Base-by-base conservation (phyloP, 1,140 invertebrate genomes). In the Heliconius himera region DNA sequence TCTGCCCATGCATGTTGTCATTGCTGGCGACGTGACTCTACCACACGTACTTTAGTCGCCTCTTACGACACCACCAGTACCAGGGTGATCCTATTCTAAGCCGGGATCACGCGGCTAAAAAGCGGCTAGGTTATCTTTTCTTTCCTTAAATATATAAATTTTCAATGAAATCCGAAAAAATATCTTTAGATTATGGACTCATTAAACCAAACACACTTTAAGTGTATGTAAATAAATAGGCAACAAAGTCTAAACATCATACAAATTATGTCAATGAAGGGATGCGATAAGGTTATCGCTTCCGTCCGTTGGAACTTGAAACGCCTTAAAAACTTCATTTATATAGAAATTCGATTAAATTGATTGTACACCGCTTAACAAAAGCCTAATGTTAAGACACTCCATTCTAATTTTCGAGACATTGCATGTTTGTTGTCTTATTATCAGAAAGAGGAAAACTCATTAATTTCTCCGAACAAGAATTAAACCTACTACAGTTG, bases 201-300 rank as follows among this genome's bases (percentile, higher is more conserved):
- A 29, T 66, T 29, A 29, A 29, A 29, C 9, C 8, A 29, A 66
- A 66, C 3, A 66, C 26, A 66, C 60, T 66, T 56, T 9, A 26
- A 66, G 22, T 56, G 22, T 66, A 66, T 66, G 60, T 26, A 66
- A 66, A 26, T 66, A 66, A 26, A 11, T 26, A 26, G 8, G 22
- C 60, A 26, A 26, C 60, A 66, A 66, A 29, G 22, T 66, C 22
- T 66, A 66, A 66, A 66, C n/a, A 77, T 73, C 60, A 36, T 73
- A 22, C 20, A 26, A 74, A 78, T 33, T 74, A 36, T 78, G 77
- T 74, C 77, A 78, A 73, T 46, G 26, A 60, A 74, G 76, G 84
- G 83, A 85, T 76, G 74, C 56, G 83, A 84, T 85, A 84, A 76
- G 26, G 22, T 51, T 85, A 85, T 85, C 84, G 66, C 70, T 76